phyloP scores from a whole-genome alignment of 2,888 invertebrate genomes.

The Hemicrepidius hirtus region DNA sequence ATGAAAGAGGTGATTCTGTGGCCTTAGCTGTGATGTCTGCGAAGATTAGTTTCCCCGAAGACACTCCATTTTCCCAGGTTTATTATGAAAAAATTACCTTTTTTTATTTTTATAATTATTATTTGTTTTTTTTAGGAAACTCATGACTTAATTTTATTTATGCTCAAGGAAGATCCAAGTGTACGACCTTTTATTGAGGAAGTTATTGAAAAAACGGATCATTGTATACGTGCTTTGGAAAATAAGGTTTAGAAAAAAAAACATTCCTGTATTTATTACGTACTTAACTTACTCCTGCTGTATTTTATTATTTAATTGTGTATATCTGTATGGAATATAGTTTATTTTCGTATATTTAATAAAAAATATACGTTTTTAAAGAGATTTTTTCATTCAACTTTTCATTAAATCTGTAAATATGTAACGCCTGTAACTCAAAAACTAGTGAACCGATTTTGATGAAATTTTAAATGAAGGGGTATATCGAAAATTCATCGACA shows the following conservation, averaged over 20 bases:
- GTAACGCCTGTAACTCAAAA: no score
- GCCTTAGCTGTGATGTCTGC: conserved; percentile 89
- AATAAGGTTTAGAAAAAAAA: conserved; percentile 73
- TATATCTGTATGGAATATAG: not conserved
- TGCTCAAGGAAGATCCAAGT: conserved; percentile 84
- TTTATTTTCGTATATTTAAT: conserved; percentile 1
- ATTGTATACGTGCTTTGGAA: conserved; percentile 76
- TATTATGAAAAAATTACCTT: conserved; percentile 46
- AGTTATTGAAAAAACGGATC: conserved; percentile 79
- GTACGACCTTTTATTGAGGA: conserved; percentile 86
- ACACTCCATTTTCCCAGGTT: conserved; percentile 78
- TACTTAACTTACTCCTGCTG: not conserved
- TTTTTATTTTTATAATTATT: conserved; percentile 3
- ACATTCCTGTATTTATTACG: conserved; percentile 18
- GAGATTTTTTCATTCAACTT: no score
- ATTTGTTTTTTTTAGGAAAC: conserved; percentile 74
- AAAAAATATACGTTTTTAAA: not conserved
- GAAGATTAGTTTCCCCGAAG: conserved; percentile 82
- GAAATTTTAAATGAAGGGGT: no score
- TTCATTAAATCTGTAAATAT: no score
- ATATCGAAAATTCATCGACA: no score
- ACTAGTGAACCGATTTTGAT: no score
- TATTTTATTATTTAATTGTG: conserved; percentile 1
- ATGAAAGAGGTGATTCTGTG: conserved; percentile 90
- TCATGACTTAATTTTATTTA: conserved; percentile 80